Evolutionary conservation across 2,113 vertebrate species (phyloP).

Genomic region (Amia ocellicauda): DNA sequence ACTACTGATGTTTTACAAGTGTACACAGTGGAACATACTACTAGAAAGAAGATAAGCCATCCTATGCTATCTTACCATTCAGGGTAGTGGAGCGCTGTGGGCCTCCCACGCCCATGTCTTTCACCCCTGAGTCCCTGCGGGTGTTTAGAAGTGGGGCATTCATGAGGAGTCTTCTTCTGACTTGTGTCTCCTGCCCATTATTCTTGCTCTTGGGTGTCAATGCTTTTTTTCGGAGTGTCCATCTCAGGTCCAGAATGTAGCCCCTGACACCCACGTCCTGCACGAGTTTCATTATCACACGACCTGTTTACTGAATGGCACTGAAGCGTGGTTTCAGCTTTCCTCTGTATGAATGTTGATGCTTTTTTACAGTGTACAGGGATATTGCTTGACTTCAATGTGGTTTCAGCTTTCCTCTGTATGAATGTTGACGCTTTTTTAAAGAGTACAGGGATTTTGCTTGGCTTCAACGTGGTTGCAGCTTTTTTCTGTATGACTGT

Average conservation of each 20-base stretch:
- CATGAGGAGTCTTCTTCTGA: conserved; percentile 64
- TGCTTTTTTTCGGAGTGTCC: conserved; percentile 24
- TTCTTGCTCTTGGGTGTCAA: conserved; percentile 46
- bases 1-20: conserved; percentile 5
- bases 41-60: no score
- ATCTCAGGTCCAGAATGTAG: neutral
- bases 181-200: conserved; percentile 37
- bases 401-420: conserved; percentile 6
- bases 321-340: conserved; percentile 10
- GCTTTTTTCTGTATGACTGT: no score
- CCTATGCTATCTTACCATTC: conserved; percentile 40
- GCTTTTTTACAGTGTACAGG: no score
- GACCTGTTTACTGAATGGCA: conserved; percentile 49
- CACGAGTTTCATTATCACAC: conserved; percentile 55
- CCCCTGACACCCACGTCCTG: conserved; percentile 48
- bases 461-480: no score
- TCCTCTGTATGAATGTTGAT: no score
- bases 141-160: conserved; percentile 28
- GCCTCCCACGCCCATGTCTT: no score
- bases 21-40: no score
- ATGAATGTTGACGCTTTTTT: no score
- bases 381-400: no score
- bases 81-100: conserved; percentile 37
- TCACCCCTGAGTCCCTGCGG: neutral
- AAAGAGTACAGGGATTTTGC: no score